Evolutionary conservation across 1,140 invertebrate genomes (phyloP).

Genomic region (Leptoteleia sp.): DNA sequence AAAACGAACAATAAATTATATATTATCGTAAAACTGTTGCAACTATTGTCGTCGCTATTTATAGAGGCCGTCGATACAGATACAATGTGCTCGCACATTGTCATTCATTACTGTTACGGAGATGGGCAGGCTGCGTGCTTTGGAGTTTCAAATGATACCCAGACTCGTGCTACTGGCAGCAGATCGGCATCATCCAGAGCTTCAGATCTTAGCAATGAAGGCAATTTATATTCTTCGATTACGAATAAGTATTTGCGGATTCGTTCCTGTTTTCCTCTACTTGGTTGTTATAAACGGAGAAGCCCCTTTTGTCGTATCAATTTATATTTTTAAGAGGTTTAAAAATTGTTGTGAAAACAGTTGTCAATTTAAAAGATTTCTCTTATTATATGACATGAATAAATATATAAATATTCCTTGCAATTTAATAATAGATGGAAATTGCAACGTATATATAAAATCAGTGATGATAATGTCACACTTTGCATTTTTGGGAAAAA

Average conservation of each 20-base stretch:
- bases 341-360: too few relatives aligned
- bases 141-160: conserved; percentile 65
- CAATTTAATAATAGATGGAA: too few relatives aligned
- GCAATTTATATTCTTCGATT: conserved; percentile 44
- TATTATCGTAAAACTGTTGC: too few relatives aligned
- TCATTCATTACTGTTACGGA: conserved; percentile 68
- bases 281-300: neutral
- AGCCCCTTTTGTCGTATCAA: too few relatives aligned
- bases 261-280: conserved; percentile 15
- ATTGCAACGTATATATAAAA: too few relatives aligned
- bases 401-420: too few relatives aligned
- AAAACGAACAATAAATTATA: too few relatives aligned
- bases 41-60: conserved; percentile 49
- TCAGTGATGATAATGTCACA: too few relatives aligned
- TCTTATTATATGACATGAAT: too few relatives aligned
- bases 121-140: conserved; percentile 58
- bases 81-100: conserved; percentile 53
- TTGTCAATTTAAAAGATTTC: too few relatives aligned
- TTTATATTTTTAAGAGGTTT: too few relatives aligned
- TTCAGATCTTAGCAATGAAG: conserved; percentile 65
- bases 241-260: conserved; percentile 26
- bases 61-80: conserved; percentile 57
- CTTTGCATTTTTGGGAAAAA: too few relatives aligned
- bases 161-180: conserved; percentile 53
- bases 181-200: conserved; percentile 27